A percentile compares a stretch with the other conserved stretches of the same genome.
Evolutionary conservation across 1,140 invertebrate genomes (phyloP).

Genomic region (Zelostemma sp.): DNA sequence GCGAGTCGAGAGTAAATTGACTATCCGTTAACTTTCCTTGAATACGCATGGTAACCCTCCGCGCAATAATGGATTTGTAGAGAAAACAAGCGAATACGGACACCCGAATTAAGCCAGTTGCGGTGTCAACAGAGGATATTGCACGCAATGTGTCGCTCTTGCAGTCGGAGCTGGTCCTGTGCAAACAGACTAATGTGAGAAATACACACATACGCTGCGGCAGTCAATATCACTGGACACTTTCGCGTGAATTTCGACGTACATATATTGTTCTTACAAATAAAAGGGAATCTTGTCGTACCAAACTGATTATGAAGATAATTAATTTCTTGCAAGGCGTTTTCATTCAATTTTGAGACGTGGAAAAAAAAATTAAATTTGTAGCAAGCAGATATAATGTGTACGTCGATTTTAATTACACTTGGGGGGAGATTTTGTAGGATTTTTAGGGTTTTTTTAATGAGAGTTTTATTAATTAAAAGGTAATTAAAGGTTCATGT

Average conservation of each 20-base stretch:
- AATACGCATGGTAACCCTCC: not conserved
- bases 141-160: conserved; percentile 56
- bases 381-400: no score
- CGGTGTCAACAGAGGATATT: conserved; percentile 63
- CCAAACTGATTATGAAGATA: not conserved
- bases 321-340: no score
- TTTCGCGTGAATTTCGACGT: conserved; percentile 2
- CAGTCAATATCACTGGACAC: conserved; percentile 48
- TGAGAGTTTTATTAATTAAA: no score
- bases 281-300: not conserved
- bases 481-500: no score
- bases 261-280: not conserved
- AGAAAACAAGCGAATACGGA: conserved; percentile 49
- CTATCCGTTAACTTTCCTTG: not conserved
- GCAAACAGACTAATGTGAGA: conserved; percentile 65
- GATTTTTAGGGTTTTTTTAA: no score
- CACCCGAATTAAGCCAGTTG: conserved; percentile 51
- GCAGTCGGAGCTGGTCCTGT: conserved; percentile 52
- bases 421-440: no score
- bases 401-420: no score
- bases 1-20: conserved; percentile 1
- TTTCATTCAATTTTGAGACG: no score
- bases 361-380: no score
- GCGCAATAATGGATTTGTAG: conserved; percentile 52
- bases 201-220: conserved; percentile 57